phyloP scores from a whole-genome alignment of 2,797 vertebrate genomes.

The Gallirallus australis region DNA sequence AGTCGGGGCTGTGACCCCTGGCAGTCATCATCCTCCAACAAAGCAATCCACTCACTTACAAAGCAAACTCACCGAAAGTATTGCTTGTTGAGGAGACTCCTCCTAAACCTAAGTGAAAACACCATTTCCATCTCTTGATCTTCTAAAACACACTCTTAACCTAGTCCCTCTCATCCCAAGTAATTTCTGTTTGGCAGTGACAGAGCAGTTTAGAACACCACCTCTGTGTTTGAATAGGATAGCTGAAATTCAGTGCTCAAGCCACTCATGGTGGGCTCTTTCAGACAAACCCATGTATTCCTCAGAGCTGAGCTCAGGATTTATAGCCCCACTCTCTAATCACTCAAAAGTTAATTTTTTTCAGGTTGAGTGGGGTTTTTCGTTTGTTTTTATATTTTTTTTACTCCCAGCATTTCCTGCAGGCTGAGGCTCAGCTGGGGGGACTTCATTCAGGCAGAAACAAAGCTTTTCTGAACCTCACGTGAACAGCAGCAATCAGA shows the following conservation, averaged over 20 bases:
- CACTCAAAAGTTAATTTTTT: background rate
- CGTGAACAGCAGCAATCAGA: background rate
- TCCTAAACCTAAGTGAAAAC: background rate
- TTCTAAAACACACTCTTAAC: background rate
- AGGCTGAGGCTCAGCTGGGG: background rate
- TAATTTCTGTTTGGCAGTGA: background rate
- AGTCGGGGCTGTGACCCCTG: background rate
- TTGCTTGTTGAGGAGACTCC: background rate
- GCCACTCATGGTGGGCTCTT: background rate
- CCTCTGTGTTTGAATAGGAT: background rate
- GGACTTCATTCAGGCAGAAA: background rate
- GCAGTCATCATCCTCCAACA: background rate
- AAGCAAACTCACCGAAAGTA: background rate
- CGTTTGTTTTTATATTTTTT: background rate
- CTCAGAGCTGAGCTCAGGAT: background rate
- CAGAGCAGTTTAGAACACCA: background rate
- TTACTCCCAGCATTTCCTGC: background rate
- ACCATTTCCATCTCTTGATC: background rate
- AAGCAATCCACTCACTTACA: background rate
- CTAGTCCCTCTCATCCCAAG: background rate
- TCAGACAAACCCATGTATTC: background rate
- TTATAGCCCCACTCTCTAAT: background rate
- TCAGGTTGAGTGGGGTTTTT: too few species aligned
- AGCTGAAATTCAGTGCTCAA: background rate
- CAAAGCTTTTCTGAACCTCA: background rate